Conservation (phyloP, 2,113 vertebrate species). For the Nothoprocta perdicaria region DNA sequence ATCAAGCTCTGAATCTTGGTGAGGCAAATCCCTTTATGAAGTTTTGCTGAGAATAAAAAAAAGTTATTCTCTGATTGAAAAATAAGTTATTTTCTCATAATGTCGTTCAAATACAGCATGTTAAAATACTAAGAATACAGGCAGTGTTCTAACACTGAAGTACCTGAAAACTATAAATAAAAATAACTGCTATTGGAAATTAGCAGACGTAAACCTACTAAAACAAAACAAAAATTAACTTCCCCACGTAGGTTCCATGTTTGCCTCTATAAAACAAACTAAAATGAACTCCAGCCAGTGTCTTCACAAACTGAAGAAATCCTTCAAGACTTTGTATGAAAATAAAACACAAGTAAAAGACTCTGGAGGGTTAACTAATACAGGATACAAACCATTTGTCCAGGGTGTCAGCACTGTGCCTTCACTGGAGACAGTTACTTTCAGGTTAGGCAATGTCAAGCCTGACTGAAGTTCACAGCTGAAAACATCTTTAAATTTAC, state of each 20-base stretch:
- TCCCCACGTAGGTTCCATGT: not conserved
- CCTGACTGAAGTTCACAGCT: conserved; percentile 19
- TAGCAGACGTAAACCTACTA: not conserved
- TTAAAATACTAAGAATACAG: not conserved
- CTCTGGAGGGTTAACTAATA: not conserved
- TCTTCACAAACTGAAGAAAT: not conserved
- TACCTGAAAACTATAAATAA: not conserved
- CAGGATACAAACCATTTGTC: conserved; percentile 68
- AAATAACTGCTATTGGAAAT: not conserved
- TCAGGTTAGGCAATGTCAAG: not conserved
- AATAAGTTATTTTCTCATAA: not conserved
- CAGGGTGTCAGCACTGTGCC: conserved; percentile 21
- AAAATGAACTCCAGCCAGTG: not conserved
- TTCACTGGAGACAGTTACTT: conserved; percentile 16
- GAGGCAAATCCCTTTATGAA: not conserved
- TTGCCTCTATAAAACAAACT: not conserved
- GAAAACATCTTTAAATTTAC: conserved; percentile 7
- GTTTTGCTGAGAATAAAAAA: not conserved
- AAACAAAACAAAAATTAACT: not conserved
- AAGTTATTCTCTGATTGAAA: not conserved
- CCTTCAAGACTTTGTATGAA: not conserved
- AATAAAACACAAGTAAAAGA: not conserved
- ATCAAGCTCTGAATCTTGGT: not conserved
- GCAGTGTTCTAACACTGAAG: not conserved
- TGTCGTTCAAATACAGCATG: not conserved